Conservation (phyloP, 1,140 invertebrate species). For the Diorhabda carinulata region DNA sequence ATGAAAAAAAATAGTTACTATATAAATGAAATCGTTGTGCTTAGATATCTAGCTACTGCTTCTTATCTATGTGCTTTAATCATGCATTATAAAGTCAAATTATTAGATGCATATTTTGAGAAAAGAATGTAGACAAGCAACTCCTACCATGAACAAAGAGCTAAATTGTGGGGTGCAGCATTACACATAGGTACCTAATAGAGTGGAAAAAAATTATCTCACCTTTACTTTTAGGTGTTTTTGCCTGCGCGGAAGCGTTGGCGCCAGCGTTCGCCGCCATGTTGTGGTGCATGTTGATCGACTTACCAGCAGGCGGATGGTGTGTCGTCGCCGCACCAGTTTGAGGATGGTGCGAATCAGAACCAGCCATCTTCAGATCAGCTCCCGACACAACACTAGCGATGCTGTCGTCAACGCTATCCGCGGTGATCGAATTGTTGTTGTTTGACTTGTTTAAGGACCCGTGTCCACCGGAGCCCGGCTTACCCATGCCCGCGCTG, state of each 20-base stretch:
- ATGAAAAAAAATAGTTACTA: too few species aligned
- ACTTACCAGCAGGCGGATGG: slow-evolving; percentile 45
- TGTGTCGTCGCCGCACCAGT: not conserved
- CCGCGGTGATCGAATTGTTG: slow-evolving; percentile 49
- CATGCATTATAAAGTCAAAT: too few species aligned
- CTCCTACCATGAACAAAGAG: too few species aligned
- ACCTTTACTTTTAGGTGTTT: slow-evolving; percentile 55
- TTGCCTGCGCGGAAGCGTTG: slow-evolving; percentile 46
- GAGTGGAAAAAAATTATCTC: slow-evolving; percentile 29
- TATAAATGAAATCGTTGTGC: too few species aligned
- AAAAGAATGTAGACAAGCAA: too few species aligned
- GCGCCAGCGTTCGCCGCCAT: slow-evolving; percentile 42
- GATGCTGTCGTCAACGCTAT: slow-evolving; percentile 56
- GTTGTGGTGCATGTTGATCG: slow-evolving; percentile 44
- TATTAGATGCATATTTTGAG: too few species aligned
- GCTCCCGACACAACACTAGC: slow-evolving; percentile 52
- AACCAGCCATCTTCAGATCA: slow-evolving; percentile 53
- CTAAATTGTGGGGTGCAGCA: too few species aligned
- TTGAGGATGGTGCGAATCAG: slow-evolving; percentile 37
- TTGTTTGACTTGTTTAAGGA: slow-evolving; percentile 54
- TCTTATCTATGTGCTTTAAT: too few species aligned
- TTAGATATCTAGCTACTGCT: too few species aligned
- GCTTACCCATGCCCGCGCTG: slow-evolving; percentile 46
- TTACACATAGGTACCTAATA: not conserved
- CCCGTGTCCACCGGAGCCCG: slow-evolving; percentile 52